phyloP scores from a whole-genome alignment of 64 coral and sea anemone genomes.

The Montipora capricornis region DNA sequence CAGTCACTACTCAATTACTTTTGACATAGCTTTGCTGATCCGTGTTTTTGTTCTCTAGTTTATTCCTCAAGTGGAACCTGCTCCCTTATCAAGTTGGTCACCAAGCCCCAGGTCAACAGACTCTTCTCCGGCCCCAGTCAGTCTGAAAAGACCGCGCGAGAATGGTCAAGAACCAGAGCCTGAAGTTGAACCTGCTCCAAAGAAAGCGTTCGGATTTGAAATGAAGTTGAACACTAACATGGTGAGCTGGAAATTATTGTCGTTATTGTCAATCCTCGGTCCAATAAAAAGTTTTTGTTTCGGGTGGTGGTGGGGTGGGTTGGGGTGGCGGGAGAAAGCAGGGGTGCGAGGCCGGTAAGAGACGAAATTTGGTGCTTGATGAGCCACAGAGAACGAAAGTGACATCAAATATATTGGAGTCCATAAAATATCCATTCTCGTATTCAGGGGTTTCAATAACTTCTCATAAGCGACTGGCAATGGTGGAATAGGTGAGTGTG shows the following conservation, averaged over 20 bases:
- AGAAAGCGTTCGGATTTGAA: constrained; percentile 98
- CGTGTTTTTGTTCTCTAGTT: neutral
- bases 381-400: no score
- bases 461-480: no score
- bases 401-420: no score
- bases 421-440: no score
- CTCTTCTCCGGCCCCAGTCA: constrained; percentile 43
- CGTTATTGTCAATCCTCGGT: neutral
- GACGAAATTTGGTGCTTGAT: no score
- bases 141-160: constrained; percentile 76
- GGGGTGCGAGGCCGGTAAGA: no score
- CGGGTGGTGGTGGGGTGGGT: no score
- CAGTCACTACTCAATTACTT: no score
- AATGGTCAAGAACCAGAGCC: constrained; percentile 76
- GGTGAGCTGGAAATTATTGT: constrained; percentile 42
- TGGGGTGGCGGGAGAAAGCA: no score
- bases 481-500: no score
- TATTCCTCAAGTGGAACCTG: constrained; percentile 80
- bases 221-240: constrained; percentile 88
- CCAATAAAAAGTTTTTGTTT: neutral
- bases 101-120: constrained; percentile 80
- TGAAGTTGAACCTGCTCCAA: constrained; percentile 70
- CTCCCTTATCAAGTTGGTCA: constrained; percentile 80
- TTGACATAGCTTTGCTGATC: neutral
- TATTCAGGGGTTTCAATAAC: no score